Base-by-base conservation (phyloP, 2,113 vertebrate genomes). In the Dipodomys merriami region DNA sequence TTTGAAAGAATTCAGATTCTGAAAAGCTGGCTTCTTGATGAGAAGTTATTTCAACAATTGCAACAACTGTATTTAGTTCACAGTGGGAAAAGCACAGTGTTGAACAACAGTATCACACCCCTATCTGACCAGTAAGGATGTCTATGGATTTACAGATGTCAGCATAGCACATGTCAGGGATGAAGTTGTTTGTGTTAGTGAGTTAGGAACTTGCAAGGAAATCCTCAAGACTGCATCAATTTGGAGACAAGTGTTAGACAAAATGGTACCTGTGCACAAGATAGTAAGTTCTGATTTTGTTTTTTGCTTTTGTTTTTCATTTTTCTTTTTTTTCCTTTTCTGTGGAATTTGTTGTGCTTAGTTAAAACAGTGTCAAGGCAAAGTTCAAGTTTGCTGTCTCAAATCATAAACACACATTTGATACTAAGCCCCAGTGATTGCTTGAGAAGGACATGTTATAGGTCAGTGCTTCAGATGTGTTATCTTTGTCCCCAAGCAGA, bases 161-260 rank as follows among this genome's bases (percentile, higher is more conserved):
- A 88, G 87, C 85, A 33, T 84, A 81, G 79, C 49, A 91, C 71
- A 96, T 88, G 68, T 85, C 88, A 94, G n/a, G 88, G 33, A 83
- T 88, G 81, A 88, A 76, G 16, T 71, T 65, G 22, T 84, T 93
- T 76, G 83, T 71, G 60, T 27, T 35, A 74, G 39, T 39, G 88
- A 76, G 68, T 80, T 80, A 91, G 33, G 76, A 76, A 27, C 35
- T 83, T 73, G 57, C 18, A 78, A 91, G 16, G 44, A 83, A 77
- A 2, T 11, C n/a, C 15, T 80, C 49, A 74, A 73, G 12, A 78
- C 67, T 90, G 30, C n/a, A 57, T 90, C 53, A 49, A 81, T 71
- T 57, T 84, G 33, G n/a, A 87, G 39, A 15, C 15, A 57, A 88
- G 62, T 22, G 22, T 11, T 88, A 71, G 62, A 84, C 29, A 91